These are phyloP conservation scores for Melanophora roralis DNA, from an alignment of 2,888 invertebrate species.

Conservation along the genomic window DNA sequence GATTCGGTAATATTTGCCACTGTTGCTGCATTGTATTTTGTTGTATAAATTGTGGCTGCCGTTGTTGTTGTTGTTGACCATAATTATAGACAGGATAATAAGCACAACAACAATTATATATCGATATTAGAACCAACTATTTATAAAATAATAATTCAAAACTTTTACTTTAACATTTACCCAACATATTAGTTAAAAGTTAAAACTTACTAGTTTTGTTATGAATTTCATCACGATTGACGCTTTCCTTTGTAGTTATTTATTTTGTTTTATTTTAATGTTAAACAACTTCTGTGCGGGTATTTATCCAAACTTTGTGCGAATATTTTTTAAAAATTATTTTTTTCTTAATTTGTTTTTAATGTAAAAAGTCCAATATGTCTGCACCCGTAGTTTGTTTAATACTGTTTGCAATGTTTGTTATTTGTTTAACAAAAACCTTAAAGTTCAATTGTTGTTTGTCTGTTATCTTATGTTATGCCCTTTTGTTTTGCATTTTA, in stretches of 20 bases:
- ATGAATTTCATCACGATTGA: slow-evolving; percentile 3
- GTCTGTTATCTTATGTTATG: not conserved
- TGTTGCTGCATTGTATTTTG: slow-evolving; percentile 1
- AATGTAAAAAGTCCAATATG: slow-evolving; percentile 15
- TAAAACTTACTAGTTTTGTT: slow-evolving; percentile 15
- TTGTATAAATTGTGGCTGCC: not conserved
- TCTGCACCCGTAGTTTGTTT: slow-evolving; percentile 23
- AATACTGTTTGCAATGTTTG: slow-evolving; percentile 22
- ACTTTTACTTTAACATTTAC: not conserved
- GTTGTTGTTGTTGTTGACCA: not conserved
- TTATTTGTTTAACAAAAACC: slow-evolving; percentile 4
- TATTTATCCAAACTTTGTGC: not conserved
- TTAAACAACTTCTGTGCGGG: not conserved
- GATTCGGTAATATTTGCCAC: not conserved
- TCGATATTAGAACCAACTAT: slow-evolving; percentile 2
- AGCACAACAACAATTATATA: not conserved
- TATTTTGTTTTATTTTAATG: no score
- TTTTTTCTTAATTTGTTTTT: not conserved
- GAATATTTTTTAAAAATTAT: not conserved
- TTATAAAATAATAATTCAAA: not conserved
- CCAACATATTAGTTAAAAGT: not conserved
- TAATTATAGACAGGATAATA: not conserved
- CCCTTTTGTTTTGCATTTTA: not conserved
- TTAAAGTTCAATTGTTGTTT: not conserved
- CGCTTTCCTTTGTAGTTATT: not conserved